phyloP scores from a whole-genome alignment of 2,797 vertebrate species.

The Rallus crepitans region DNA sequence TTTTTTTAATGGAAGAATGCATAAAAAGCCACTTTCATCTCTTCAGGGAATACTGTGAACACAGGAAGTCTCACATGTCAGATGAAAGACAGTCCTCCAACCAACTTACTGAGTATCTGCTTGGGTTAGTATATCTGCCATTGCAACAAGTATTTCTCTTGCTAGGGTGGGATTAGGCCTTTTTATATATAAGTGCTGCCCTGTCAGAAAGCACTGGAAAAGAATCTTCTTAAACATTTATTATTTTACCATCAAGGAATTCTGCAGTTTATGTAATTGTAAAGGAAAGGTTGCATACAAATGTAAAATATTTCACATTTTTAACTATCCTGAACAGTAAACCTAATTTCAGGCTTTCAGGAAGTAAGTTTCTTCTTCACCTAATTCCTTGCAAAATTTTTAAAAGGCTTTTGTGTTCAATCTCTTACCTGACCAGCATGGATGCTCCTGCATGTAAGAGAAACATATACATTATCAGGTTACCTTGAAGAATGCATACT shows the following conservation, averaged over 20 bases:
- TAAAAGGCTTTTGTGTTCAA: background rate
- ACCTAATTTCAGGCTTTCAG: background rate
- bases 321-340: background rate
- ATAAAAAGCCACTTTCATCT: background rate
- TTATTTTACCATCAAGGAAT: background rate
- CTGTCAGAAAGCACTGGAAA: background rate
- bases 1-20: background rate
- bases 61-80: background rate
- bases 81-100: background rate
- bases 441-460: background rate
- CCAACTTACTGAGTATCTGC: background rate
- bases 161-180: background rate
- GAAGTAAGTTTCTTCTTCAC: background rate
- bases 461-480: background rate
- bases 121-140: background rate
- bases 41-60: background rate
- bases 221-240: background rate
- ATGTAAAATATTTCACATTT: background rate
- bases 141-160: background rate
- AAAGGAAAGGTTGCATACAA: background rate
- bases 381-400: background rate
- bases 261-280: background rate
- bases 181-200: background rate
- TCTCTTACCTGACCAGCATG: background rate
- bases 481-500: background rate